Evolutionary conservation across 2,888 invertebrate species (phyloP).

Genomic region (Didymodactylos carnosus): DNA sequence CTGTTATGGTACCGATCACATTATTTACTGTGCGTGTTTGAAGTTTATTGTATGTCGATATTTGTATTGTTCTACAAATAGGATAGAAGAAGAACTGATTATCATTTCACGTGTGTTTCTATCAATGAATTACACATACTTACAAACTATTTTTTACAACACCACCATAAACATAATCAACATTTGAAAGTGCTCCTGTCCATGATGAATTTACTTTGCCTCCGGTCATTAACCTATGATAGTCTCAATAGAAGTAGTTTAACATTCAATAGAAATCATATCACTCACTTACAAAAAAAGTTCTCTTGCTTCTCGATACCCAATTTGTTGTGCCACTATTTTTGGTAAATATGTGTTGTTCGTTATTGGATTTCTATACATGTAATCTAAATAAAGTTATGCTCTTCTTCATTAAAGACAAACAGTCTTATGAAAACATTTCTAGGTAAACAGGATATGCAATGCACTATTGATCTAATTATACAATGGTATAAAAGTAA

Average conservation of each 20-base stretch:
- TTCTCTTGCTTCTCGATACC: conserved; percentile 17
- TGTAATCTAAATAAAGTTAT: background rate
- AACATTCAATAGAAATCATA: background rate
- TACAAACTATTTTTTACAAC: conserved; percentile 15
- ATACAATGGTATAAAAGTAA: too few species aligned
- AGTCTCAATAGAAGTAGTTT: background rate
- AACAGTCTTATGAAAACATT: too few species aligned
- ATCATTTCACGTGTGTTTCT: too few species aligned
- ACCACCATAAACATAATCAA: background rate
- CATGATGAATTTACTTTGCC: background rate
- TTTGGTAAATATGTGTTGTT: background rate
- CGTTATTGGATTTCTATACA: background rate
- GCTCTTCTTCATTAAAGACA: background rate
- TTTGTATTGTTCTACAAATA: too few species aligned
- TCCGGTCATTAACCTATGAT: background rate
- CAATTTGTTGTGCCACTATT: conserved; percentile 20
- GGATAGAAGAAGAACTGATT: too few species aligned
- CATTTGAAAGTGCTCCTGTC: background rate
- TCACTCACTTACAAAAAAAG: conserved; percentile 15
- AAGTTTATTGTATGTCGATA: too few species aligned
- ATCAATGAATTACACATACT: too few species aligned
- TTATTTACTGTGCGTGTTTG: too few species aligned
- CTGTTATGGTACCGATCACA: too few species aligned
- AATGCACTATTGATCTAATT: too few species aligned
- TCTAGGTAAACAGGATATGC: too few species aligned